Evolutionary conservation across 2,888 invertebrate genomes (phyloP), one percentile per base, ranked within the genome.

Genomic region (Ichneumoninae sp.): DNA sequence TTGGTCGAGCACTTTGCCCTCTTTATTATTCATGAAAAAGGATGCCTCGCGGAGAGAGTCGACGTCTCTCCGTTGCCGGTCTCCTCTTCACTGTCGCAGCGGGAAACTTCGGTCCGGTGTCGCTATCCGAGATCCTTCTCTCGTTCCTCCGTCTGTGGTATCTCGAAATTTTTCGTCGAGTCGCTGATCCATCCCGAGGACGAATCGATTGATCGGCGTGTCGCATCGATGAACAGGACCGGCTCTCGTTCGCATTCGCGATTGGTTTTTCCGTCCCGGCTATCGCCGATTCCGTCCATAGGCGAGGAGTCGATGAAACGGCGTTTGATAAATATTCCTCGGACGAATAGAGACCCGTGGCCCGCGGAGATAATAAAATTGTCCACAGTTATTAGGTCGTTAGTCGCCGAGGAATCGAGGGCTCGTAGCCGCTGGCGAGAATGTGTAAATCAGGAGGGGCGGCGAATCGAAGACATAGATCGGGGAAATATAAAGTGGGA

Each of bases 11-110:
- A 89, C 90, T 91, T 90, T 89, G 90, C 87, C 88, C 92, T 91
- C 91, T 93, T 93, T 93, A 93, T 93, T 93, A 93, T 93, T 93
- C 93, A 93, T 93, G 93, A 93, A 92, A 92, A 88, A 80, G 83
- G 70, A 71, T 54, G 57, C 44, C 65, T 66, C 52, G 13, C 57
- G 72, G 57, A 50, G 74, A 47, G 70, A 65, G 69, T 69, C 72
- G 71, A 65, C 72, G 71, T 40, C 74, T 65, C 79, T 66, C 66
- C 54, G 62, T 52, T 62, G 54, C 57, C 54, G 22, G 36, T 75
- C 69, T 76, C 44, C 50, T 13, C 26, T 30, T 7, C 22, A 40
- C 26, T 50, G 47, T 65, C n/a, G 68, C 33, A 10, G 57, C 78
- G 82, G 82, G 69, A 57, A 76, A 76, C 80, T 80, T 83, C 82